Evolutionary conservation across 2,888 invertebrate genomes (phyloP), one percentile per base, ranked within the genome.

Genomic region (Hypselothyrea guttata): DNA sequence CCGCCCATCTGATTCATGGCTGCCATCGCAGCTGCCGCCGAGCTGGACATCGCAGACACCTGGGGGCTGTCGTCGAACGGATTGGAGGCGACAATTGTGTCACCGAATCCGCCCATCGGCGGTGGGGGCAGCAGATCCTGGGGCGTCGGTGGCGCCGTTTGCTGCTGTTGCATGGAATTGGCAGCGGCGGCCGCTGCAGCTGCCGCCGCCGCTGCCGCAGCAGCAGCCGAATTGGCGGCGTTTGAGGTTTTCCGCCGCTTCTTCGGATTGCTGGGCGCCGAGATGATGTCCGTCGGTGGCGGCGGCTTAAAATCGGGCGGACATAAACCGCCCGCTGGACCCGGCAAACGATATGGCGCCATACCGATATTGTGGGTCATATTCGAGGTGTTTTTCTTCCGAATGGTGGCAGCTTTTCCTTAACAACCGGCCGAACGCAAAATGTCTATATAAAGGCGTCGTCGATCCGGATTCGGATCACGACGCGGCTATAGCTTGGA

Each of bases 61-160:
- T 89, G 88, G 51, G 89, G 89, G 49, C 95, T 95, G 89, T 98
- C 97, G 90, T 98, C 97, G 89, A 98, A 98, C 33, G 97, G 97
- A 91, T 98, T 98, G 66, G 96, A 97, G 56, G 97, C 97, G 63
- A 97, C 94, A 87, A 98, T 96, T 59, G 97, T 97, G 88, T 97
- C 97, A 31, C 97, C 97, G 90, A 96, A 97, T 73, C 96, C 96
- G 40, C 95, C 94, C 84, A 96, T 91, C 1, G 94, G 93, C 18
- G 97, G 97, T 38, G 97, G 97, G 77, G 96, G 92, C 48, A 89
- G 81, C 66, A 97, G 91, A 86, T 96, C 94, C 90, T 96, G 94
- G 83, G 94, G 95, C 86, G 93, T 93, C 58, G 94, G 94, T 57
- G 93, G 94, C 45, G 89, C 93, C 49, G 93, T 93, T 81, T 94